These are phyloP conservation scores for Leptinotarsa texana DNA, from an alignment of 1,140 invertebrate genomes.

Conservation along the genomic window DNA sequence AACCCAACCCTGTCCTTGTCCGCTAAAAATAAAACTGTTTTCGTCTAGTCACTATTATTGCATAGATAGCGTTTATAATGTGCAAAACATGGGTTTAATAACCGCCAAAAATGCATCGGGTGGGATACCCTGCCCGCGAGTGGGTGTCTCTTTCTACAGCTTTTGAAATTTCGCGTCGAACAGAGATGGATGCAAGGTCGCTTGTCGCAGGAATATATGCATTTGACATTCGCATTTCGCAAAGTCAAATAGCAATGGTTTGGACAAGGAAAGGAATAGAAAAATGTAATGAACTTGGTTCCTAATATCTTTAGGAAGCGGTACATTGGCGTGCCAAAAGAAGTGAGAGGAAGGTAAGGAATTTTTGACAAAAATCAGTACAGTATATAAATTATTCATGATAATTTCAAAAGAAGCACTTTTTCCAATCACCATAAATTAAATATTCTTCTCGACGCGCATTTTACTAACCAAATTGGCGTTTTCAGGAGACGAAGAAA, in stretches of 20 bases:
- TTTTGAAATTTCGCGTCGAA: not conserved
- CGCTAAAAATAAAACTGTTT: constrained; percentile 31
- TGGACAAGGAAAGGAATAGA: constrained; percentile 30
- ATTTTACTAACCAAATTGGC: no score
- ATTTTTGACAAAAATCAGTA: no score
- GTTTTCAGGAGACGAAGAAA: no score
- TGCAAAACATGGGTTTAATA: constrained; percentile 31
- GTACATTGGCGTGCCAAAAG: constrained; percentile 21
- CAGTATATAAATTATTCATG: no score
- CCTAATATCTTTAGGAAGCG: constrained; percentile 25
- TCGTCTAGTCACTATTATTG: constrained; percentile 35
- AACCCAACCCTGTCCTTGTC: constrained; percentile 22
- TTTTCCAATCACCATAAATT: no score
- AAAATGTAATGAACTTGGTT: constrained; percentile 27
- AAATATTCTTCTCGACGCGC: no score
- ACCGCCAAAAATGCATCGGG: constrained; percentile 41
- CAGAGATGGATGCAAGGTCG: not conserved
- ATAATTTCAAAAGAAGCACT: no score
- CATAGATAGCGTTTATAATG: constrained; percentile 34
- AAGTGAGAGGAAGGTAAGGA: no score
- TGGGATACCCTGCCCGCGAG: not conserved
- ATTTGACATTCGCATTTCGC: constrained; percentile 42
- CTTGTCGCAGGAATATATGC: constrained; percentile 19
- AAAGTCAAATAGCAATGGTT: constrained; percentile 42
- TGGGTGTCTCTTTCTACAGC: not conserved